phyloP scores from a whole-genome alignment of 2,888 invertebrate genomes.

The Poecilus cupreus region DNA sequence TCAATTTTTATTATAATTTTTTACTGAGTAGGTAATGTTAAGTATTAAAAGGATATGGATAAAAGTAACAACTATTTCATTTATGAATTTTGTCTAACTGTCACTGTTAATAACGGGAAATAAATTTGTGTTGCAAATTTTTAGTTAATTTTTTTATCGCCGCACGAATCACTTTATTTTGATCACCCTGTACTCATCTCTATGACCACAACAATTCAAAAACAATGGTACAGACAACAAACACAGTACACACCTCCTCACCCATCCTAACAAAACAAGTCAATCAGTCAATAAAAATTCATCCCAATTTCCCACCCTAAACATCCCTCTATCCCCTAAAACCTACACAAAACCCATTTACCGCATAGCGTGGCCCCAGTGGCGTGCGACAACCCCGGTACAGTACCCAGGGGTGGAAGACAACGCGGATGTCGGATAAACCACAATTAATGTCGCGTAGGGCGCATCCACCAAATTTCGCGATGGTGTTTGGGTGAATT shows the following conservation, averaged over 20 bases:
- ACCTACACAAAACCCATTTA: not conserved
- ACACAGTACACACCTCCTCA: not conserved
- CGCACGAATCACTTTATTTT: too few species aligned
- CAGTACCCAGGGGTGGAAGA: not conserved
- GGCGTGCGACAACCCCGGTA: not conserved
- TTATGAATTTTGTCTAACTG: too few species aligned
- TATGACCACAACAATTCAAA: too few species aligned
- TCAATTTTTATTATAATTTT: too few species aligned
- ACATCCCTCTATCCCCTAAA: not conserved
- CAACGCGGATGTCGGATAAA: not conserved
- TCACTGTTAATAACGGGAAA: too few species aligned
- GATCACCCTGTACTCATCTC: too few species aligned
- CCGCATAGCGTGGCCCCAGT: not conserved
- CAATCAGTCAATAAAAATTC: not conserved
- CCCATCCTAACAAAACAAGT: not conserved
- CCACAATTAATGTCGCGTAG: constrained; percentile 31
- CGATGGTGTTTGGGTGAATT: not conserved
- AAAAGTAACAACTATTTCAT: too few species aligned
- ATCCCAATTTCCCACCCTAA: not conserved
- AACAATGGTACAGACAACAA: not conserved
- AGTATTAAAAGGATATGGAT: too few species aligned
- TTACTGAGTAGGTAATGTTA: too few species aligned
- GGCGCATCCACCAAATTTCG: not conserved
- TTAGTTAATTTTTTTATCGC: too few species aligned
- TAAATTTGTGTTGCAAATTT: too few species aligned